Percentiles rank a stretch among this genome's conserved stretches.
phyloP scores from a whole-genome alignment of 2,888 invertebrate genomes.

The Byasa hedistus region DNA sequence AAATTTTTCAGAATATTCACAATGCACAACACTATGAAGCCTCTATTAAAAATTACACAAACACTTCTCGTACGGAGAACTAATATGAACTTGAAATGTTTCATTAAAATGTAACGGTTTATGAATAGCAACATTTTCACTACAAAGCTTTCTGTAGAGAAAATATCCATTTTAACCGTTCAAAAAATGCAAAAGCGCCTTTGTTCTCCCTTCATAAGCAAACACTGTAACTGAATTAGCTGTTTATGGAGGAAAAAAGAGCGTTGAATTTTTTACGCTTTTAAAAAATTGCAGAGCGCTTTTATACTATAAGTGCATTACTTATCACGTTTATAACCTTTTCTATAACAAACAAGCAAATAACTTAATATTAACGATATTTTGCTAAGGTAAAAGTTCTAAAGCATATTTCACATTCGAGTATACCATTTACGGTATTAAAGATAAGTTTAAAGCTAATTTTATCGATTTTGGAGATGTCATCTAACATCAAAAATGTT shows the following conservation, averaged over 20 bases:
- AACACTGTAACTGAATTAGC: conserved; percentile 9
- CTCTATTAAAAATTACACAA: no score
- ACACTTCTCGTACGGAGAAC: no score
- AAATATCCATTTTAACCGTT: neutral
- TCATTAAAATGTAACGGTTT: conserved; percentile 8
- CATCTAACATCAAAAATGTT: no score
- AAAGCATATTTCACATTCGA: no score
- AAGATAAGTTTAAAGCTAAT: no score
- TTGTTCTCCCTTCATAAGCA: conserved; percentile 13
- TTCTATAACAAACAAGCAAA: no score
- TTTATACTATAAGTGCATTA: neutral
- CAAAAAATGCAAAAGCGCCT: conserved; percentile 19
- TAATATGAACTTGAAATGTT: neutral
- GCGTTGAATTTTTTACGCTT: conserved; percentile 3
- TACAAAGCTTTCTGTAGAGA: neutral
- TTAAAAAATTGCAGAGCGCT: neutral
- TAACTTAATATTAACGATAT: no score
- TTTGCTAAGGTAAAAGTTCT: no score
- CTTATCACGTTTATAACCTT: neutral
- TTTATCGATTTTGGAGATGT: no score
- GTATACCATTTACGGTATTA: no score
- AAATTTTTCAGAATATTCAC: no score
- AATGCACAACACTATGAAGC: no score
- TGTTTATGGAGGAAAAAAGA: conserved; percentile 10
- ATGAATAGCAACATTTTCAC: conserved; percentile 1